These are phyloP conservation scores for Psilanteris sp. DNA, from an alignment of 1,140 invertebrate species.

Conservation along the genomic window DNA sequence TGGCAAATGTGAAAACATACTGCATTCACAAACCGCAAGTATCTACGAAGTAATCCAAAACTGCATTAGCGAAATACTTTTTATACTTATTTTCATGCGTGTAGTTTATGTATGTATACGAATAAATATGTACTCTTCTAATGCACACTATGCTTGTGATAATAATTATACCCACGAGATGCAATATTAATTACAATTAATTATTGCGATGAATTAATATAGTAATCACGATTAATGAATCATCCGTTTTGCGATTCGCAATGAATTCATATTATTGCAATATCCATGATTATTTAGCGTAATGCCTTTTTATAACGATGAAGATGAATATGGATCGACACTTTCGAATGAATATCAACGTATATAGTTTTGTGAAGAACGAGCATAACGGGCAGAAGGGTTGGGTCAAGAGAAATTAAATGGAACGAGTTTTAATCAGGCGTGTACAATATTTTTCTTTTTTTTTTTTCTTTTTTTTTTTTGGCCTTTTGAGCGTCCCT, in stretches of 20 bases:
- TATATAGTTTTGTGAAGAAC: conserved; percentile 1
- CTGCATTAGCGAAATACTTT: conserved; percentile 32
- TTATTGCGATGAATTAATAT: conserved; percentile 54
- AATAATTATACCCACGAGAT: conserved; percentile 52
- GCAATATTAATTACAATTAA: conserved; percentile 59
- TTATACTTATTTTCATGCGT: conserved; percentile 38
- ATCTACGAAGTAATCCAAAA: conserved; percentile 34
- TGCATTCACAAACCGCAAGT: conserved; percentile 8
- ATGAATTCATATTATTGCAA: conserved; percentile 45
- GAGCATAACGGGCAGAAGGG: background rate
- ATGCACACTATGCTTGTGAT: conserved; percentile 47
- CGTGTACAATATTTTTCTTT: conserved; percentile 14
- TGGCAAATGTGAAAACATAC: conserved; percentile 11
- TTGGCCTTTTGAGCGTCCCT: conserved; percentile 35
- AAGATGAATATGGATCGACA: too few relatives aligned
- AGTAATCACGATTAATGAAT: conserved; percentile 50
- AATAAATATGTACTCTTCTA: conserved; percentile 60
- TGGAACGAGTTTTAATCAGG: background rate
- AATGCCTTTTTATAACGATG: too few relatives aligned
- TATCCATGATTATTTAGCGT: conserved; percentile 13
- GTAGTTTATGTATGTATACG: conserved; percentile 39
- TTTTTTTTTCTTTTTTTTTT: too few relatives aligned
- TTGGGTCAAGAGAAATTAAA: background rate
- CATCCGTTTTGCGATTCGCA: conserved; percentile 23
- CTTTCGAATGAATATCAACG: too few relatives aligned